These are phyloP conservation scores for Bubo scandiacus DNA, from an alignment of 2,113 vertebrate genomes.

Conservation along the genomic window DNA sequence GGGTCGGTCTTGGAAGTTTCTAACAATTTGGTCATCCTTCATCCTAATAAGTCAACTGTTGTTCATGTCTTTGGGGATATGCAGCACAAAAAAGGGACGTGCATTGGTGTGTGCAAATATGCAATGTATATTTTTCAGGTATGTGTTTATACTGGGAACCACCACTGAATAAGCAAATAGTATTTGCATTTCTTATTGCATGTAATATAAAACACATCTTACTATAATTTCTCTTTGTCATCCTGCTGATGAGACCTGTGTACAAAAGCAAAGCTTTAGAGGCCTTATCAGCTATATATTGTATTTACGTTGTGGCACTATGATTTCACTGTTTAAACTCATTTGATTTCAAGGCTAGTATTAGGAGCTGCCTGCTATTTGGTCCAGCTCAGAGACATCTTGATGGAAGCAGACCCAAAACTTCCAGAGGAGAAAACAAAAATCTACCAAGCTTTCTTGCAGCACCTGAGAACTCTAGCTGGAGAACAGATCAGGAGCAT, in stretches of 20 bases:
- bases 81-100: not conserved
- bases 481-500: slow-evolving; percentile 85
- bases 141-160: not conserved
- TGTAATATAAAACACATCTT: not conserved
- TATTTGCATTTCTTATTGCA: not conserved
- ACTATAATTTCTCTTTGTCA: not conserved
- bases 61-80: not conserved
- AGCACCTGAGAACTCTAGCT: slow-evolving; percentile 78
- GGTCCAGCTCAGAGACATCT: slow-evolving; percentile 67
- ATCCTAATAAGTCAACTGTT: not conserved
- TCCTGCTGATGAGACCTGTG: not conserved
- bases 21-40: not conserved
- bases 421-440: slow-evolving; percentile 75
- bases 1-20: not conserved
- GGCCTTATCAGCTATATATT: not conserved
- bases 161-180: not conserved
- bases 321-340: not conserved
- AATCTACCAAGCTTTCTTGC: slow-evolving; percentile 74
- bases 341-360: slow-evolving; percentile 74
- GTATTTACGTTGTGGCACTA: not conserved
- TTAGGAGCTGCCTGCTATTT: slow-evolving; percentile 81
- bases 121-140: not conserved
- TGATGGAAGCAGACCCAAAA: slow-evolving; percentile 62
- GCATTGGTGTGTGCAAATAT: not conserved
- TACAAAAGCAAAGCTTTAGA: not conserved